Evolutionary conservation across 2,888 invertebrate species (phyloP), one percentile per base, ranked within the genome.

Genomic region (Folsomia manolachei): DNA sequence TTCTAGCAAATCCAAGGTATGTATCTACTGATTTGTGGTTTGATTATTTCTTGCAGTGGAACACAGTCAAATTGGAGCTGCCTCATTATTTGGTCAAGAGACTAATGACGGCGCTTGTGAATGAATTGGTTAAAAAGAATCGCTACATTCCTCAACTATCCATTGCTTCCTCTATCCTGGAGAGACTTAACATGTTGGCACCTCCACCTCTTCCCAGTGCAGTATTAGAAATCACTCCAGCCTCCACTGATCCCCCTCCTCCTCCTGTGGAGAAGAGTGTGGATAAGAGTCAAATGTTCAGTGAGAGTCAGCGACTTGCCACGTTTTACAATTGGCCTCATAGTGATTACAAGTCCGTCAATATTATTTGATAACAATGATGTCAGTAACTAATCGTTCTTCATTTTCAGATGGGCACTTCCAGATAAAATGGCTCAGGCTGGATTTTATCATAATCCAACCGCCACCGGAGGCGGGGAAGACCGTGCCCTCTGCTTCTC

Each of bases 371-470:
- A 24, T 7, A 39, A 14, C 39, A 39, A n/a, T n/a, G n/a, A n/a
- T n/a, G 39, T 14, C 39, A 39, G 39, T 39, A n/a, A 39, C 39
- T 39, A 39, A 14, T 39, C 26, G 53, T n/a, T n/a, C n/a, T n/a
- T n/a, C n/a, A n/a, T n/a, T n/a, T n/a, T n/a, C n/a, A 94, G 94
- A 85, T 97, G 96, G 95, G 96, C 96, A 2, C 84, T 95, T 72
- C 96, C 96, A 0, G 94, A 94, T 81, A 94, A 94, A 83, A 96
- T 97, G 96, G 95, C 96, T 2, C 95, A 96, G 83, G 96, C 96
- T 1, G 97, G 97, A 19, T 97, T 97, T 85, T 97, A 95, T 85
- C 95, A 96, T 85, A 94, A 95, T 83, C 95, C 96, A 0, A 92
- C 93, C 70, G 88, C 90, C 1, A 89, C 91, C 27, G n/a, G n/a